phyloP scores from a whole-genome alignment of 2,113 vertebrate genomes.

The Bos javanicus region DNA sequence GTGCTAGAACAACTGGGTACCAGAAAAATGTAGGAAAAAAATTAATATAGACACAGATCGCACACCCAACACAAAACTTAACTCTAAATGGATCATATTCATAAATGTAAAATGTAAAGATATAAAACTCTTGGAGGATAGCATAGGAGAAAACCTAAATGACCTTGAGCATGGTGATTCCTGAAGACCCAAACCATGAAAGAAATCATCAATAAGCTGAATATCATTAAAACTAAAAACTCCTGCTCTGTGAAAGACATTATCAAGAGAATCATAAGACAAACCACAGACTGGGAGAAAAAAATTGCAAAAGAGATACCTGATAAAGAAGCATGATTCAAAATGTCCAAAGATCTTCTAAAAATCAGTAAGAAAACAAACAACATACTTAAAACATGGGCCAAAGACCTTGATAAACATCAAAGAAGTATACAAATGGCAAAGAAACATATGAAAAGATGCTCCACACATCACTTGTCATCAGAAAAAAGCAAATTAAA shows the following conservation, averaged over 20 bases:
- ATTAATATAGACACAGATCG: not conserved
- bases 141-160: not conserved
- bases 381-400: not conserved
- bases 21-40: not conserved
- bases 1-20: not conserved
- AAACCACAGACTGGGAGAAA: not conserved
- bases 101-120: not conserved
- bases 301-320: not conserved
- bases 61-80: not conserved
- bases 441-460: not conserved
- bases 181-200: not conserved
- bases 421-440: not conserved
- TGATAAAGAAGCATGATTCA: not conserved
- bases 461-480: not conserved
- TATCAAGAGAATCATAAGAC: not conserved
- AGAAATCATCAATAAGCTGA: not conserved
- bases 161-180: not conserved
- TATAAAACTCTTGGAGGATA: not conserved
- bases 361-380: not conserved
- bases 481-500: not conserved
- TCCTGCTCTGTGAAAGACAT: not conserved
- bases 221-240: not conserved
- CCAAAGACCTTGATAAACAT: not conserved
- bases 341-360: not conserved
- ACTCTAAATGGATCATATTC: not conserved